Evolutionary conservation across 2,797 vertebrate genomes (phyloP), one percentile per base, ranked within the genome.

Genomic region (Setipinna tenuifilis): DNA sequence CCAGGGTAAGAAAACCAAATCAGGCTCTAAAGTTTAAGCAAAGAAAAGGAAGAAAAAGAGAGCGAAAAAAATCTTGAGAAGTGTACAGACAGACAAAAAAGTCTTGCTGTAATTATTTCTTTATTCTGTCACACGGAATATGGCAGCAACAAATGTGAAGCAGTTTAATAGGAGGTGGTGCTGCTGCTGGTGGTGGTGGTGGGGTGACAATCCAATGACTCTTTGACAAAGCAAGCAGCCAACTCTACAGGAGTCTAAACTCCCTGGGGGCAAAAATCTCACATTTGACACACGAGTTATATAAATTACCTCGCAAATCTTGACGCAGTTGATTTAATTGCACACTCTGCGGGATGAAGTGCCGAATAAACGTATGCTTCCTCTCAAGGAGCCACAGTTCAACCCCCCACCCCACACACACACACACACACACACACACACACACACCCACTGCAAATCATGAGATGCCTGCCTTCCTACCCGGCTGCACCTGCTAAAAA

Each of bases 251-350:
- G 11, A 71, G 3, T 71, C 65, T 71, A 28, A 71, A 35, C 17
- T 44, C 71, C 31, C 35, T 9, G 19, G 41, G 35, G 35, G 19
- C 17, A 31, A 54, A 54, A 75, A 35, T 1, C 31, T 75, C 68
- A 35, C 68, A 35, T 5, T 75, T 75, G 68, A 75, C 31, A 75
- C 4, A 17, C 35, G 68, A 75, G 68, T 75, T 75, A 75, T 31
- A 75, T 75, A 75, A 75, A 75, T 75, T 17, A 35, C 68, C 31
- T 35, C 65, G 82, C 57, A 81, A 80, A 82, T 61, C 10, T 54
- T 58, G 19, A 48, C 82, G 54, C 82, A 31, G 81, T 62, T 85
- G 35, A 83, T 87, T 89, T 84, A 85, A 85, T 86, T 83, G 78
- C 58, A 28, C 16, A 21, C 61, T 84, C 84, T 80, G 57, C 50